Evolutionary conservation across 2,888 invertebrate species (phyloP), one percentile per base, ranked within the genome.

Genomic region (Tetragnatha montana): DNA sequence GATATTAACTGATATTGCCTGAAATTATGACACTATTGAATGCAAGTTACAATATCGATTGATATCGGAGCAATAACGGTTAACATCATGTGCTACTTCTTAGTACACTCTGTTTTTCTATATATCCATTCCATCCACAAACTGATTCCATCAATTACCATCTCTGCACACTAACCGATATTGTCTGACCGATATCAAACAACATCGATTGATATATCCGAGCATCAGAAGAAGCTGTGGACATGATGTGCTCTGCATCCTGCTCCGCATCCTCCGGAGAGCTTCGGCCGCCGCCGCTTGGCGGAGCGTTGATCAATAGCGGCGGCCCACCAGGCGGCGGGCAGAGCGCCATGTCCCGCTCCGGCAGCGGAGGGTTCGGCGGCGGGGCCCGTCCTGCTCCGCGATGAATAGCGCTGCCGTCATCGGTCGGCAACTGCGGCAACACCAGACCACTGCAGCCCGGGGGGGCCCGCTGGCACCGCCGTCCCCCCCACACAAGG

Each of bases 321-420:
- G 35, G 35, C 35, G 35, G 35, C 35, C 83, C 81, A 35, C 35
- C 85, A 81, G 85, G 81, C 85, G 76, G 81, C 85, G 76, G 84
- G 85, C 78, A 86, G 88, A 84, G 79, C 82, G 87, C 87, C 87
- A 86, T 87, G 87, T 69, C 84, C 80, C 74, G 83, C 76, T 73
- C 84, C 80, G 83, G 83, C 78, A 79, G 86, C 87, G 82, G 86
- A 81, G 90, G 86, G 79, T 71, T 85, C 82, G 83, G 83, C 89
- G 81, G 87, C 87, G 73, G 79, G 73, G 78, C 73, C 78, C 82
- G 74, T 78, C 90, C 82, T 70, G 70, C 82, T 86, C 83, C 80
- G 83, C 87, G 82, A 92, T 92, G 92, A 92, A 91, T 90, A 92
- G 92, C 91, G 92, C 92, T 80, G 92, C 92, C 82, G 92, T 92